phyloP scores from a whole-genome alignment of 53 echinoderm and acorn worm genomes.

The Hippasteria phrygiana region DNA sequence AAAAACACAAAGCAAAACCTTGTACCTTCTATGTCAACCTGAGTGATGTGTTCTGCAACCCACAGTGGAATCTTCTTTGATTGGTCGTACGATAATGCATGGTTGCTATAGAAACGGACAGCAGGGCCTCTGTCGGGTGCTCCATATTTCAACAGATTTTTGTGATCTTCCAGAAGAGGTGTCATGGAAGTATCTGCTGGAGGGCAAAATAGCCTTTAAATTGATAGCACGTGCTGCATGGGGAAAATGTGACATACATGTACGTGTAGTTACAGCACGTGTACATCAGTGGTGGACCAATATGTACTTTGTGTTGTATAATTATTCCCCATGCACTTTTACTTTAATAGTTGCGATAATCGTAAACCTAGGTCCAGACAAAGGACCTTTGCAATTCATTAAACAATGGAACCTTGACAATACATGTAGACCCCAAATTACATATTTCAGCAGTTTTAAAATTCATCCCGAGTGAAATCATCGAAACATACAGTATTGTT shows the following conservation, averaged over 20 bases:
- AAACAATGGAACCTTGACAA: too few species aligned
- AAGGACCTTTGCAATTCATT: too few species aligned
- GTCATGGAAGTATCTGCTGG: not conserved
- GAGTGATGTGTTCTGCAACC: slow-evolving; percentile 96
- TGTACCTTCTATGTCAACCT: slow-evolving; percentile 79
- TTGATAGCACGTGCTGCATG: not conserved
- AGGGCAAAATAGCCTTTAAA: not conserved
- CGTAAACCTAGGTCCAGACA: too few species aligned
- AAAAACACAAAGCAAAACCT: not conserved
- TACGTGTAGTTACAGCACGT: not conserved
- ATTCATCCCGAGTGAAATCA: too few species aligned
- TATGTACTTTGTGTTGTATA: not conserved
- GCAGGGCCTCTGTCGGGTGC: slow-evolving; percentile 82
- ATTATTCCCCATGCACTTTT: too few species aligned
- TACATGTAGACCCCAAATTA: too few species aligned
- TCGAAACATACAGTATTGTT: too few species aligned
- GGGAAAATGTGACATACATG: not conserved
- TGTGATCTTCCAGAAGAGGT: not conserved
- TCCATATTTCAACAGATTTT: slow-evolving; percentile 84
- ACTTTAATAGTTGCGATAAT: too few species aligned
- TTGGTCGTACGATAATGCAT: slow-evolving; percentile 89
- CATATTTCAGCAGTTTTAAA: too few species aligned
- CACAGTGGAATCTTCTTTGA: slow-evolving; percentile 84
- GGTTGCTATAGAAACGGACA: slow-evolving; percentile 80
- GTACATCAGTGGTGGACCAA: not conserved